phyloP scores from a whole-genome alignment of 2,888 invertebrate genomes.

The Allygus modestus region DNA sequence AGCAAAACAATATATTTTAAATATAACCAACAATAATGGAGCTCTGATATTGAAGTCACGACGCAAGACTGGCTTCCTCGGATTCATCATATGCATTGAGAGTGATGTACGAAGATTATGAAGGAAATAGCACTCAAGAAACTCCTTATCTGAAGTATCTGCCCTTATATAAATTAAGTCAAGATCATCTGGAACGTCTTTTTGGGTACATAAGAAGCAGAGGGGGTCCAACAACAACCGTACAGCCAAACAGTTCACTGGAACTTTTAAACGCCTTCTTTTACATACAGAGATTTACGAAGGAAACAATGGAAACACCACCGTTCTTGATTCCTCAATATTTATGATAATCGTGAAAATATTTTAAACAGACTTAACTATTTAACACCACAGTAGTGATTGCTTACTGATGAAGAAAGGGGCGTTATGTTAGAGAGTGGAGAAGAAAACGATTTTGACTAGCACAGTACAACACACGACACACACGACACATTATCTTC shows the following conservation, averaged over 20 bases:
- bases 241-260: background rate
- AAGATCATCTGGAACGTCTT: slow-evolving; percentile 11
- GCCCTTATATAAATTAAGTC: background rate
- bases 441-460: background rate
- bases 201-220: background rate
- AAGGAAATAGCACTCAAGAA: background rate
- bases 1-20: slow-evolving; percentile 15
- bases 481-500: background rate
- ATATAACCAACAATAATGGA: background rate
- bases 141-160: background rate
- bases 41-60: background rate
- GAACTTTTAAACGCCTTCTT: background rate
- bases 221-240: background rate
- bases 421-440: background rate
- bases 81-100: slow-evolving; percentile 44
- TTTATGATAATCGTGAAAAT: background rate
- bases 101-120: slow-evolving; percentile 9
- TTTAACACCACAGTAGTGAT: background rate
- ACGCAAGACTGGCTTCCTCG: slow-evolving; percentile 50
- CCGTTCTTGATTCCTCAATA: background rate
- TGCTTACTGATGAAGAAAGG: background rate
- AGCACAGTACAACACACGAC: background rate
- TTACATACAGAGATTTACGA: background rate
- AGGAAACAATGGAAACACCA: background rate
- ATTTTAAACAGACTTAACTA: background rate